A percentile compares a stretch with the other conserved stretches of the same genome.
These are phyloP conservation scores for Uropsilus gracilis DNA, from an alignment of 2,113 vertebrate genomes.

Conservation along the genomic window DNA sequence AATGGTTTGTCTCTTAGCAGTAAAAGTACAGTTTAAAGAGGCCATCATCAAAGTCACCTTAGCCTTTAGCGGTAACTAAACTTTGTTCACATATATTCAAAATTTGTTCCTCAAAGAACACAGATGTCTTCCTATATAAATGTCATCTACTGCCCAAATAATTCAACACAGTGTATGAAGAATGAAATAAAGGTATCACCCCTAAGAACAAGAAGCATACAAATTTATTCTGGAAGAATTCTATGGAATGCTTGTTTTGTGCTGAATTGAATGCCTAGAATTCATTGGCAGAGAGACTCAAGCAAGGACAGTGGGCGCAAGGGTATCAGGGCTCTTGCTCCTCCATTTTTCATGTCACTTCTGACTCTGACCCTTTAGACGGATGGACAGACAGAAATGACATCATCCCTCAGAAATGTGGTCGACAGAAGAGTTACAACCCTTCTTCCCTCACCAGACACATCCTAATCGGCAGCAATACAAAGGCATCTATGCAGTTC, in stretches of 20 bases:
- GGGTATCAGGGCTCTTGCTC: neutral
- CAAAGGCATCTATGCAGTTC: neutral
- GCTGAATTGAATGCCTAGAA: neutral
- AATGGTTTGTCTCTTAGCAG: neutral
- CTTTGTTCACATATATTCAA: neutral
- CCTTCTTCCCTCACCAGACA: neutral
- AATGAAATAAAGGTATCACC: neutral
- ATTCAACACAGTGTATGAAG: neutral
- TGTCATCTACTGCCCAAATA: neutral
- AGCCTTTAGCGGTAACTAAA: neutral
- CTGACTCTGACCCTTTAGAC: neutral
- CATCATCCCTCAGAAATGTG: neutral
- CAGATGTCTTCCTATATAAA: neutral
- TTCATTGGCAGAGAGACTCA: neutral
- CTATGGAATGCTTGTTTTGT: neutral
- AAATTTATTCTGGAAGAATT: too few species aligned
- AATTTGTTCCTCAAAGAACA: neutral
- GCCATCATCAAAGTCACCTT: neutral
- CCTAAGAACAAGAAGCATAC: neutral
- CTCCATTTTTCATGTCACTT: neutral
- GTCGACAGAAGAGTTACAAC: neutral
- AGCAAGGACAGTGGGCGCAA: neutral
- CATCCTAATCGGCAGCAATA: neutral
- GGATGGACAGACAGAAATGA: neutral
- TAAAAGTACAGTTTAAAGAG: neutral